Conservation (phyloP, 2,113 vertebrate genomes). For the Amphiprion percula region DNA sequence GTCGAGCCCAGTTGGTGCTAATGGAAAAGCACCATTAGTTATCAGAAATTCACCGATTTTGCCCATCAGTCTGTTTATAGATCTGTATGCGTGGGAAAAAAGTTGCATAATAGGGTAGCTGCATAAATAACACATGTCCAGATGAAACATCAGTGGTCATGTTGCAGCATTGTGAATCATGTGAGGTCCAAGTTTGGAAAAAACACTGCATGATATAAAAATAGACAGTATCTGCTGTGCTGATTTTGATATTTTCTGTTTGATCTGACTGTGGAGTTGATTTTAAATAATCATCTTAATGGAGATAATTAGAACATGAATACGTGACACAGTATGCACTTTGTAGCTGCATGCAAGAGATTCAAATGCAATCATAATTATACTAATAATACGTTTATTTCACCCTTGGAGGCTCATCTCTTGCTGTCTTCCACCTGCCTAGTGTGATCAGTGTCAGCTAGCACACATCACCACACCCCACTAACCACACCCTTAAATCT, state of each 20-base stretch:
- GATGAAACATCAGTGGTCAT: neutral
- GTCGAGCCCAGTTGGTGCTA: too few relatives aligned
- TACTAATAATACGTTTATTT: neutral
- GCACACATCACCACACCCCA: neutral
- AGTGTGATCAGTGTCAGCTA: constrained; percentile 10
- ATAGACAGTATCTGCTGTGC: too few relatives aligned
- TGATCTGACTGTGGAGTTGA: too few relatives aligned
- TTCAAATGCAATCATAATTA: neutral
- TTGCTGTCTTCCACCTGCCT: neutral
- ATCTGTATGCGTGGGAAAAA: neutral
- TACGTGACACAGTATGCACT: neutral
- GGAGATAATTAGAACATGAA: neutral
- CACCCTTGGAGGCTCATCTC: neutral
- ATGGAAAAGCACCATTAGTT: neutral
- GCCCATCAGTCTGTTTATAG: neutral
- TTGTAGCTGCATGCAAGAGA: neutral
- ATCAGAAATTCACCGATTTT: neutral
- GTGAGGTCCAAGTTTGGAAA: too few relatives aligned
- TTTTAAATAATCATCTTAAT: neutral
- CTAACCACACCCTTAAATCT: constrained; percentile 4
- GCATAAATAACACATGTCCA: neutral
- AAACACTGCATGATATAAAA: too few relatives aligned
- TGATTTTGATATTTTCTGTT: too few relatives aligned
- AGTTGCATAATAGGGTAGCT: neutral
- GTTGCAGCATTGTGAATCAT: neutral